phyloP scores from a whole-genome alignment of 2,797 vertebrate species.

The Philypnodon macrostomus region DNA sequence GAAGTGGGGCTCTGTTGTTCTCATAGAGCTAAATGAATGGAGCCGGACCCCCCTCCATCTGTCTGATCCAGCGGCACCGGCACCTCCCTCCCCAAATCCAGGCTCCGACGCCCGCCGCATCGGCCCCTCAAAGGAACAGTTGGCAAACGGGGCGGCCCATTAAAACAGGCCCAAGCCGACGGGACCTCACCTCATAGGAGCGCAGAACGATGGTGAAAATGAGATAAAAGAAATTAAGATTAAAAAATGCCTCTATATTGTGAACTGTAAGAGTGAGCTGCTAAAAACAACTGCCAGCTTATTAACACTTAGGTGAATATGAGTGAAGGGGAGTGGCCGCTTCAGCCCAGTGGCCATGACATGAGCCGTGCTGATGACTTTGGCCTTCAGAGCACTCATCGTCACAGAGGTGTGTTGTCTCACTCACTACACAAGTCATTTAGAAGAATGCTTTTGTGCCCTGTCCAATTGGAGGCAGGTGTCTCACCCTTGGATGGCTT shows the following conservation, averaged over 20 bases:
- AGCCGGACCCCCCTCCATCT: conserved; percentile 73
- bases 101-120: conserved; percentile 63
- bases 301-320: background rate
- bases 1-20: conserved; percentile 76
- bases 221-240: conserved; percentile 18
- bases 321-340: conserved; percentile 21
- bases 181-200: conserved; percentile 57
- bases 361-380: conserved; percentile 46
- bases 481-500: no score
- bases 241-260: conserved; percentile 2
- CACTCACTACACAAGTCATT: conserved; percentile 14
- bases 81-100: conserved; percentile 70
- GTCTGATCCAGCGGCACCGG: conserved; percentile 74
- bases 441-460: conserved; percentile 5
- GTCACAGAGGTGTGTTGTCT: conserved; percentile 25
- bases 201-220: conserved; percentile 16
- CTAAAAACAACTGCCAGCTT: conserved; percentile 11
- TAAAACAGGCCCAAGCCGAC: conserved; percentile 59
- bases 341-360: conserved; percentile 50
- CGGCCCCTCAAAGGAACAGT: conserved; percentile 75
- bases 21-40: conserved; percentile 72
- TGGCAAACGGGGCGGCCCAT: conserved; percentile 72
- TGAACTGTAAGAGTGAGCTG: background rate
- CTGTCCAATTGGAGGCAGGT: no score
- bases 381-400: conserved; percentile 23